Base-by-base conservation (phyloP, 2,113 vertebrate genomes). In the Apteryx mantelli region DNA sequence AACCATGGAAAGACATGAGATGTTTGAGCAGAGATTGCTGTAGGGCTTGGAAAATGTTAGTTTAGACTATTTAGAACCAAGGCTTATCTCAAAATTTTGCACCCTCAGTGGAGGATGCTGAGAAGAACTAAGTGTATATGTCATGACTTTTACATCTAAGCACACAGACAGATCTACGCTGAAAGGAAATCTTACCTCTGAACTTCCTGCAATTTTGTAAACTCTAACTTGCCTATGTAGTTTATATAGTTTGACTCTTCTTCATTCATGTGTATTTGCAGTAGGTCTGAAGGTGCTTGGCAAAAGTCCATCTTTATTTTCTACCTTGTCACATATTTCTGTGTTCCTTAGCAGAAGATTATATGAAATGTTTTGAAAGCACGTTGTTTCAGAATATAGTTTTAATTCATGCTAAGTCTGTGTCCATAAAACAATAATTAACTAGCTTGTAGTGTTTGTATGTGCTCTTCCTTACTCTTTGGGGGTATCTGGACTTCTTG, bases 351-450 rank as follows among this genome's bases (percentile, higher is more conserved):
- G 56, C 64, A 82, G 77, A 97, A 91, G 85, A 82, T 87, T 79
- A 92, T 38, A 66, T 5, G 11, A 86, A 96, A 94, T 78, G 48
- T 61, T 96, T 96, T 69, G 86, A 93, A 95, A 95, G 86, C 68
- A 26, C n/a, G 70, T 73, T 58, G 63, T 66, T 96, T 73, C 92
- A 95, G 89, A 95, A 96, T 83, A 95, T 97, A 96, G 77, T 95
- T 97, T 97, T 93, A 96, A 93, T 95, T 97, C 95, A 74, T 88
- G 70, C 83, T 93, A 91, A 63, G 77, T 96, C 93, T 83, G 74
- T 70, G 86, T 84, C 86, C 92, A 92, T 82, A 83, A 97, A 94
- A 84, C 40, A 70, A 86, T 92, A 91, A 96, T 88, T 95, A 92
- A 96, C 89, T 95, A 92, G 64, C 74, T 97, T 84, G 46, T 90